Percentiles rank a stretch among this genome's conserved stretches.
phyloP scores from a whole-genome alignment of 2,888 invertebrate species.

The Philereme vetulata region DNA sequence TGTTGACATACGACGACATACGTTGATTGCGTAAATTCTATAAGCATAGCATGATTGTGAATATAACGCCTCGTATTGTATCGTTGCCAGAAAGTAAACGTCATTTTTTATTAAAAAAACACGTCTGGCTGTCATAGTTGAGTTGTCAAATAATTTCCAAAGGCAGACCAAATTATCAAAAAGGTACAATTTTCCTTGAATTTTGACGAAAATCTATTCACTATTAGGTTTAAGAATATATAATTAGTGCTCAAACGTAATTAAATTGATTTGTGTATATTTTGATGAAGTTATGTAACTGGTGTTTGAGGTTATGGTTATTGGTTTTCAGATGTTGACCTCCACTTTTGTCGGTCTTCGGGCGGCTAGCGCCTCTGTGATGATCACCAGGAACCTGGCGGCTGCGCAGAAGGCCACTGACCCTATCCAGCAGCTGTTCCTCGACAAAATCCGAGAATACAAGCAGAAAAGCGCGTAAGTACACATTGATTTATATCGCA shows the following conservation, averaged over 20 bases:
- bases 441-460: conserved; percentile 96
- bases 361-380: conserved; percentile 74
- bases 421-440: conserved; percentile 96
- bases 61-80: too few relatives aligned
- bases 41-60: too few relatives aligned
- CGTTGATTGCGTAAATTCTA: too few relatives aligned
- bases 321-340: conserved; percentile 82
- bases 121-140: conserved; percentile 50
- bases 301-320: conserved; percentile 63
- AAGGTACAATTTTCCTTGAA: conserved; percentile 47
- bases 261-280: conserved; percentile 9
- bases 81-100: too few relatives aligned
- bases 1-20: too few relatives aligned
- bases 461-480: conserved; percentile 93
- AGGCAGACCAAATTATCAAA: conserved; percentile 42
- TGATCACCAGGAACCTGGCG: conserved; percentile 88
- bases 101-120: conserved; percentile 7
- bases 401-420: conserved; percentile 90
- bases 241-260: background rate
- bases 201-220: conserved; percentile 17
- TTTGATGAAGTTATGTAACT: conserved; percentile 61
- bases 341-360: conserved; percentile 80
- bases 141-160: conserved; percentile 47
- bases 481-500: conserved; percentile 29
- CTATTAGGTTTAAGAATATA: background rate